Conservation (phyloP, 2,113 vertebrate species). For the Lethenteron reissneri region DNA sequence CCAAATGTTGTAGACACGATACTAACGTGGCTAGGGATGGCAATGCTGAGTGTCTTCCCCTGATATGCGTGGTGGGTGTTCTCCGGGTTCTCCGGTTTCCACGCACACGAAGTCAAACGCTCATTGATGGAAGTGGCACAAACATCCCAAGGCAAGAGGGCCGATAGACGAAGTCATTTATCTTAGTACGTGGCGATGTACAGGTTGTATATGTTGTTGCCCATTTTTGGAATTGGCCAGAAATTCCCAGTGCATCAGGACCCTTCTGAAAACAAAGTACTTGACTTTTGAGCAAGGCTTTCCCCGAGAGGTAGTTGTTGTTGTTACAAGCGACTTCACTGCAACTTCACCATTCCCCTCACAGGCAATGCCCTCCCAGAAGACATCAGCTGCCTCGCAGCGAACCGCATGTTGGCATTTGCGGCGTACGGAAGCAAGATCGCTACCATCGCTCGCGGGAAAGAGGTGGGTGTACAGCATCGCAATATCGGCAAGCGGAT, state of each 20-base stretch:
- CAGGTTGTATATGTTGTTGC: not conserved
- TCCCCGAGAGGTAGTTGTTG: not conserved
- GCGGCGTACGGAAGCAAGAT: slow-evolving; percentile 37
- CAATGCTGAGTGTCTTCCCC: no score
- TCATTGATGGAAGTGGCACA: no score
- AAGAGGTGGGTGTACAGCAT: slow-evolving; percentile 20
- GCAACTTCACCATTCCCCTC: slow-evolving; percentile 10
- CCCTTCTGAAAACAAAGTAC: not conserved
- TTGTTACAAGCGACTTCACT: not conserved
- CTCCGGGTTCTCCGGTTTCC: no score
- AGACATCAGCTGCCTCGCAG: slow-evolving; percentile 58
- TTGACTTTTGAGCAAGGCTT: not conserved
- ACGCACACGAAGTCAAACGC: no score
- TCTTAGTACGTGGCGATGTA: not conserved
- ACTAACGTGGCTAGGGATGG: no score
- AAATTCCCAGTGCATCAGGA: not conserved
- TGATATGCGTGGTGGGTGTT: no score
- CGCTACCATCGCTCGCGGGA: slow-evolving; percentile 56
- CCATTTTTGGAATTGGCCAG: not conserved
- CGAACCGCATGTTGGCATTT: slow-evolving; percentile 66
- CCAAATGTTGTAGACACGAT: no score
- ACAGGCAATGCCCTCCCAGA: slow-evolving; percentile 62
- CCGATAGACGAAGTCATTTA: not conserved
- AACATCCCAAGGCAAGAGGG: no score
- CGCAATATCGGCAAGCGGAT: no score